Conservation (phyloP, 2,888 invertebrate genomes). For the Gibbula magus region DNA sequence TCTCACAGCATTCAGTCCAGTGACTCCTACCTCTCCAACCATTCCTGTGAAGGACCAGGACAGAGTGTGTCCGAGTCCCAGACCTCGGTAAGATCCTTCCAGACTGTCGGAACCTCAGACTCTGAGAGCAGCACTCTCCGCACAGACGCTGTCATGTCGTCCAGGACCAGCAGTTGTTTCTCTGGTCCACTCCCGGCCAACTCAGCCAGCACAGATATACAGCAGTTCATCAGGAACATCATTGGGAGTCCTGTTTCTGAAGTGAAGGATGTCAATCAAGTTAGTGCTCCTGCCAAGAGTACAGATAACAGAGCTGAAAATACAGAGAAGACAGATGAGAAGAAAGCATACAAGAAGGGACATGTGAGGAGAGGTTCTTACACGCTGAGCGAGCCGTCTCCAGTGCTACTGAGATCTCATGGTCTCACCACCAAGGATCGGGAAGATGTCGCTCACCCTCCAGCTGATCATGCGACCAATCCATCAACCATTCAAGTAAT, state of each 20-base stretch:
- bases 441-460: neutral
- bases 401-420: conserved; percentile 77
- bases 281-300: neutral
- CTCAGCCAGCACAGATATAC: conserved; percentile 9
- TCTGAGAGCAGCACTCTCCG: conserved; percentile 42
- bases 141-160: conserved; percentile 18
- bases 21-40: neutral
- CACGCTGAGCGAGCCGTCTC: conserved; percentile 86
- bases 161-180: neutral
- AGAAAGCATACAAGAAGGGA: neutral
- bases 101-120: conserved; percentile 36
- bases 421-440: neutral
- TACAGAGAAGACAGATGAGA: neutral
- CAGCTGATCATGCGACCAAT: neutral
- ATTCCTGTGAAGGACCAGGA: neutral
- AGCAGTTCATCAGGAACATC: conserved; percentile 4
- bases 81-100: conserved; percentile 24
- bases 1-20: neutral
- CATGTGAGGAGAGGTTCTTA: conserved; percentile 85
- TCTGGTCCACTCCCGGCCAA: neutral
- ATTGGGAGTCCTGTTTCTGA: conserved; percentile 1
- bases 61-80: conserved; percentile 14
- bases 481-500: neutral
- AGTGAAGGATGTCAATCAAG: neutral
- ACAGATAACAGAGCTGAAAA: neutral